These are phyloP conservation scores for Ia io DNA, from an alignment of 2,113 vertebrate genomes.

Conservation along the genomic window DNA sequence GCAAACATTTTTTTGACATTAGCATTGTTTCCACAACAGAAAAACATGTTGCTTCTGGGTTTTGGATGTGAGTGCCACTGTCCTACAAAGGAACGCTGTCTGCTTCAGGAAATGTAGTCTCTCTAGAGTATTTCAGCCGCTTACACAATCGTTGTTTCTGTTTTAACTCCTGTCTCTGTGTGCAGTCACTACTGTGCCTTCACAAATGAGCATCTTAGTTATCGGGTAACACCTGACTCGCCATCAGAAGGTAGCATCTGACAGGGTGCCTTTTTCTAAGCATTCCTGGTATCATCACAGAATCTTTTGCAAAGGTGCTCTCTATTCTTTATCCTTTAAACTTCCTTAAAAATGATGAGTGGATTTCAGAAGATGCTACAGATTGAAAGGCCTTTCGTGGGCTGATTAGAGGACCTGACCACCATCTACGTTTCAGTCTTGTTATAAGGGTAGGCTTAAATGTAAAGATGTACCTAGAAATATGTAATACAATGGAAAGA, in stretches of 20 bases:
- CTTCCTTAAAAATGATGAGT: background rate
- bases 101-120: background rate
- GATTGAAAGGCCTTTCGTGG: background rate
- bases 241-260: background rate
- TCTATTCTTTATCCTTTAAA: background rate
- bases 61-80: background rate
- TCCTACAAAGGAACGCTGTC: background rate
- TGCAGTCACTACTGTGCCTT: background rate
- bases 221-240: background rate
- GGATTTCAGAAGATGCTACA: background rate
- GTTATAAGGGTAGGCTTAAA: background rate
- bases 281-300: background rate
- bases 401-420: background rate
- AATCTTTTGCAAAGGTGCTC: background rate
- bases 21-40: constrained; percentile 64
- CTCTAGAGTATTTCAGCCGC: background rate
- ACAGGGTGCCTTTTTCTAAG: background rate
- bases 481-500: background rate
- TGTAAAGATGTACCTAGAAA: background rate
- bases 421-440: background rate
- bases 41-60: background rate
- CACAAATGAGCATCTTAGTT: background rate
- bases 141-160: background rate
- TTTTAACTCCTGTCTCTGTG: background rate
- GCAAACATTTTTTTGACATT: constrained; percentile 28